phyloP scores from a whole-genome alignment of 2,888 invertebrate genomes.

The Exephanes ischioxanthus region DNA sequence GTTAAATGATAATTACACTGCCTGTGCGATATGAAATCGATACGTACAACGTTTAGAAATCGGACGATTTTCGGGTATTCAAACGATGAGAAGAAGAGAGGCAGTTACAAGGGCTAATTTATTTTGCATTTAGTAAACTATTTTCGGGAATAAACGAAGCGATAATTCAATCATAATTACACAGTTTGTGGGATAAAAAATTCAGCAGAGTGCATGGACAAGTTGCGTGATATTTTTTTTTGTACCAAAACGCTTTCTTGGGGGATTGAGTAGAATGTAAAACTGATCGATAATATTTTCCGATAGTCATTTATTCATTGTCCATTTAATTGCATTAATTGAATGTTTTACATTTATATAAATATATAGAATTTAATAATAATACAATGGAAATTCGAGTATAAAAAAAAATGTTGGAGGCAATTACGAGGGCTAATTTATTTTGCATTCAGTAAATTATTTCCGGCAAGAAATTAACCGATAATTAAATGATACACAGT shows the following conservation, averaged over 20 bases:
- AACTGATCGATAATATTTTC: background rate
- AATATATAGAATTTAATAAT: background rate
- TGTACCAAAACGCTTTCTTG: background rate
- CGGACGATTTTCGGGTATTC: background rate
- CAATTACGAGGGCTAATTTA: background rate
- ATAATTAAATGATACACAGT: background rate
- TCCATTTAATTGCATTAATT: background rate
- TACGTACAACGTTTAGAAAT: background rate
- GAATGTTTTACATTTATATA: background rate
- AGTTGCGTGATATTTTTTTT: background rate
- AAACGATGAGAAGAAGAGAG: background rate
- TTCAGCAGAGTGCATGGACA: background rate
- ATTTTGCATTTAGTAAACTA: background rate
- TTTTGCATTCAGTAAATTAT: background rate
- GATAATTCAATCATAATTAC: background rate
- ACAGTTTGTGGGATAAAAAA: background rate
- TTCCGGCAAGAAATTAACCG: background rate
- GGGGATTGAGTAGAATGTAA: background rate
- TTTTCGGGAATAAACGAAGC: background rate
- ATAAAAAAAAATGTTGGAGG: background rate
- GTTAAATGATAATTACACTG: background rate
- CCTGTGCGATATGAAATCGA: background rate
- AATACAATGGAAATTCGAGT: background rate
- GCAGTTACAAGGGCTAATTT: background rate
- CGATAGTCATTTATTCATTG: background rate